phyloP scores from a whole-genome alignment of 1,140 invertebrate genomes.

The Lasioglossum albipes region DNA sequence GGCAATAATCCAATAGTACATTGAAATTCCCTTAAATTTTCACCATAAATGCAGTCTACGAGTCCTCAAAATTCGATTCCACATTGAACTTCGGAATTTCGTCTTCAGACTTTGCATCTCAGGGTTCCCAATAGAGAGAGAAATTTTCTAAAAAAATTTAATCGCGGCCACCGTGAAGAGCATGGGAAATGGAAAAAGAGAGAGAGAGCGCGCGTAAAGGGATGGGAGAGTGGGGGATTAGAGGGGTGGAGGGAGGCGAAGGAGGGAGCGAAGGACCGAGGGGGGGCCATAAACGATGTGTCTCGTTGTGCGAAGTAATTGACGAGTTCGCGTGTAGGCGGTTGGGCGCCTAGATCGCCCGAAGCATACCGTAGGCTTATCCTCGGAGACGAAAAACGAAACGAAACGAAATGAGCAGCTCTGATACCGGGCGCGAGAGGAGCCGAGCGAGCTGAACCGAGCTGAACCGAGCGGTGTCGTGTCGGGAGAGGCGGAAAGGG shows the following conservation, averaged over 20 bases:
- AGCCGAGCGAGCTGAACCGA: conserved; percentile 1
- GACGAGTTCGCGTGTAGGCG: conserved; percentile 75
- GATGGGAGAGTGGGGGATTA: background rate
- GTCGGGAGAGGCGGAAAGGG: conserved; percentile 8
- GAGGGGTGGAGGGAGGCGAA: background rate
- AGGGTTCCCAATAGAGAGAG: too few species aligned
- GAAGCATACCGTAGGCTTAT: conserved; percentile 64
- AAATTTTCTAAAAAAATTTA: too few species aligned
- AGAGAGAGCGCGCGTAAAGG: conserved; percentile 5
- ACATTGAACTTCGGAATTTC: too few species aligned
- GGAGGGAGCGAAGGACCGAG: conserved; percentile 32
- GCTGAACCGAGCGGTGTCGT: background rate
- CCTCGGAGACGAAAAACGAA: conserved; percentile 61
- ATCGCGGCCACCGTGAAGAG: too few species aligned
- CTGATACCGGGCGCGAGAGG: conserved; percentile 26
- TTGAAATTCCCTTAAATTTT: too few species aligned
- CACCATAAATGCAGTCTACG: too few species aligned
- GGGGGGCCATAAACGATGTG: conserved; percentile 64
- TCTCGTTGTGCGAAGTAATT: conserved; percentile 77
- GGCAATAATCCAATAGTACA: too few species aligned
- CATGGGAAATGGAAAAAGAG: background rate
- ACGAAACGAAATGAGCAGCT: conserved; percentile 46
- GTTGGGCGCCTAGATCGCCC: conserved; percentile 71
- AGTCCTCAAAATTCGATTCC: too few species aligned
- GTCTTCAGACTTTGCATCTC: too few species aligned